phyloP scores from a whole-genome alignment of 1,140 invertebrate species.

The Zaprionus vittiger region DNA sequence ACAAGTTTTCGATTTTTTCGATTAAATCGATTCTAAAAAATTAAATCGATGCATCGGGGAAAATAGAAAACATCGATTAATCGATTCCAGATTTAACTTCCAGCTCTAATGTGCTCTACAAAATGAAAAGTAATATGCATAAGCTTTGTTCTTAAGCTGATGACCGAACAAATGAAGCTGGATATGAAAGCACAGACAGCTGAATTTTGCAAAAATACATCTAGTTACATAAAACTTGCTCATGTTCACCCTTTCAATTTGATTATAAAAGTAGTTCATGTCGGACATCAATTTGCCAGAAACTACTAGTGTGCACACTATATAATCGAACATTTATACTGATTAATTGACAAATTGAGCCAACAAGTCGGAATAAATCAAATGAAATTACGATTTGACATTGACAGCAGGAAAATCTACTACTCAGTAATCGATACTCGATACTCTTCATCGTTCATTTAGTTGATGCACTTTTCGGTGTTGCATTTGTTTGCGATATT shows the following conservation, averaged over 20 bases:
- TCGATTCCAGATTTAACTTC: too few relatives aligned
- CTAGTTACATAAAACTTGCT: too few relatives aligned
- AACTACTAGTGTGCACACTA: background rate
- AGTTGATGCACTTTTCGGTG: slow-evolving; percentile 7
- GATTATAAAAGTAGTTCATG: background rate
- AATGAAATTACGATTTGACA: slow-evolving; percentile 18
- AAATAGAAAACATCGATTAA: too few relatives aligned
- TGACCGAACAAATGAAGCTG: too few relatives aligned
- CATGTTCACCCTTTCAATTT: background rate
- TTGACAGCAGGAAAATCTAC: slow-evolving; percentile 17
- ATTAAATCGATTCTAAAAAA: too few relatives aligned
- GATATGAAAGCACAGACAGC: too few relatives aligned
- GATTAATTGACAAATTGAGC: slow-evolving; percentile 55
- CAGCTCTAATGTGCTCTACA: too few relatives aligned
- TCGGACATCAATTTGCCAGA: slow-evolving; percentile 13
- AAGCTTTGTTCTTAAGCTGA: too few relatives aligned
- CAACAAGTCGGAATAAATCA: slow-evolving; percentile 41
- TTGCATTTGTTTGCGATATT: slow-evolving; percentile 56
- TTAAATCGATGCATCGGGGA: too few relatives aligned
- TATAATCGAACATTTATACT: slow-evolving; percentile 32
- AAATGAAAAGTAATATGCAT: too few relatives aligned
- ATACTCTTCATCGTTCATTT: slow-evolving; percentile 21
- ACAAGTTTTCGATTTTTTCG: too few relatives aligned
- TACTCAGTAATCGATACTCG: background rate
- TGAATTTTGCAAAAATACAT: too few relatives aligned